These are phyloP conservation scores for Odontocolon sp. DNA, from an alignment of 2,888 invertebrate genomes.

Conservation along the genomic window DNA sequence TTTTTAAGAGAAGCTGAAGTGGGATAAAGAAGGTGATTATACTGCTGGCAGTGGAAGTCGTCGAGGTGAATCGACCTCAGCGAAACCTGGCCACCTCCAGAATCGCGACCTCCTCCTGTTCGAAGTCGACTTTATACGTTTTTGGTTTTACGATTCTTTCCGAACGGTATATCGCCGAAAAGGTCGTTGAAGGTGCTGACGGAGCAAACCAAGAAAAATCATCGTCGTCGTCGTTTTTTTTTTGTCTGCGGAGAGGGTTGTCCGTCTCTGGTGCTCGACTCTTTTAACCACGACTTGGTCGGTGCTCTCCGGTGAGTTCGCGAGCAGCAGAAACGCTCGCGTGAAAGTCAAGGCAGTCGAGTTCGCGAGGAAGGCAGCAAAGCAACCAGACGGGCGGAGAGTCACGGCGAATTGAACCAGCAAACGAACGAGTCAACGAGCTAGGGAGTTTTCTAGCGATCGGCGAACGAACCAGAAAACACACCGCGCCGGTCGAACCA, in stretches of 20 bases:
- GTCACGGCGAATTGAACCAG: background rate
- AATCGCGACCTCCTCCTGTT: background rate
- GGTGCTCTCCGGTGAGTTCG: background rate
- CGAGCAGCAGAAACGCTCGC: constrained; percentile 38
- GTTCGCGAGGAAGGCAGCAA: constrained; percentile 42
- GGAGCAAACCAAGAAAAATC: background rate
- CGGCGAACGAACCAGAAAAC: constrained; percentile 38
- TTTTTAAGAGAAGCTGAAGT: background rate
- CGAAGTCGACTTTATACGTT: background rate
- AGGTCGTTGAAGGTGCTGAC: background rate
- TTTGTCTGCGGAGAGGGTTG: background rate
- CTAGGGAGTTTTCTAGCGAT: background rate
- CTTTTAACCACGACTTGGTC: background rate
- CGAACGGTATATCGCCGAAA: no score
- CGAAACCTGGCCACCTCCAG: background rate
- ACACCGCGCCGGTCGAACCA: constrained; percentile 63
- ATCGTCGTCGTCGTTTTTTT: no score
- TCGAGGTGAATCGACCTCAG: background rate
- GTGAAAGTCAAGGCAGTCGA: constrained; percentile 55
- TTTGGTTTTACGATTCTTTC: no score
- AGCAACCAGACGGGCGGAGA: background rate
- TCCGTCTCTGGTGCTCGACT: no score
- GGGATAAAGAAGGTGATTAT: background rate
- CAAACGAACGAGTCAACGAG: constrained; percentile 32
- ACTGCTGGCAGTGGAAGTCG: constrained; percentile 2